A percentile compares a stretch with the other conserved stretches of the same genome.
Evolutionary conservation across 64 coral and sea anemone species (phyloP).

Genomic region (Dendrophyllia cribrosa): DNA sequence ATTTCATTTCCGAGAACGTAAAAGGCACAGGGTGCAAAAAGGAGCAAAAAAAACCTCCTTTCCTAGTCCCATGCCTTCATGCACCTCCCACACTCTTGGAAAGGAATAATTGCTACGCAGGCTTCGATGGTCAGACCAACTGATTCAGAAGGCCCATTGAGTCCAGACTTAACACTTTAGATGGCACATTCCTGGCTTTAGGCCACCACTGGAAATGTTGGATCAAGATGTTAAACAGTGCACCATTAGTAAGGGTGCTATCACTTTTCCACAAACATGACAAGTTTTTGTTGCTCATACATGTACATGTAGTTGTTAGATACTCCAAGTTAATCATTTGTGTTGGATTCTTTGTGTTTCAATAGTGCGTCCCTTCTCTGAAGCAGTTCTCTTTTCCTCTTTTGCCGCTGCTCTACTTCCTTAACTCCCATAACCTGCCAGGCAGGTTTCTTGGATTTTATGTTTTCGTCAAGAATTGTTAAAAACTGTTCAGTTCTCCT

Average conservation of each 20-base stretch:
- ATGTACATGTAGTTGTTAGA: neutral
- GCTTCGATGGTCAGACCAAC: too few relatives aligned
- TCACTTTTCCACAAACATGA: neutral
- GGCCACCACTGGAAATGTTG: neutral
- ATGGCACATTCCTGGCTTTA: neutral
- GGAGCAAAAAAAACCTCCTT: too few relatives aligned
- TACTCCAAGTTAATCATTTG: neutral
- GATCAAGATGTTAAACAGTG: neutral
- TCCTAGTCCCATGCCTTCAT: too few relatives aligned
- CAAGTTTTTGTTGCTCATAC: too few relatives aligned
- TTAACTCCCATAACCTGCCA: constrained; percentile 61
- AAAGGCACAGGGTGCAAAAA: too few relatives aligned
- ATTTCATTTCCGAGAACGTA: too few relatives aligned
- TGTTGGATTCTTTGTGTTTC: neutral
- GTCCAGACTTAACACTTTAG: neutral
- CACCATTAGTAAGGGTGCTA: neutral
- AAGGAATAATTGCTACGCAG: too few relatives aligned
- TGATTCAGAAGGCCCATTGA: too few relatives aligned
- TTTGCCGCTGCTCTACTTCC: constrained; percentile 35
- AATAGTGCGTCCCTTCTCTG: neutral
- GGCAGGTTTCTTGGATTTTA: constrained; percentile 42
- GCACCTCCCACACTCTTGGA: too few relatives aligned
- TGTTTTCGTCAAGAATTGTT: constrained; percentile 67
- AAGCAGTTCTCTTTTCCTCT: neutral
- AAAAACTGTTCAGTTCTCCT: constrained; percentile 66